phyloP scores from a whole-genome alignment of 2,113 vertebrate genomes.

The Neodon shergylaensis region DNA sequence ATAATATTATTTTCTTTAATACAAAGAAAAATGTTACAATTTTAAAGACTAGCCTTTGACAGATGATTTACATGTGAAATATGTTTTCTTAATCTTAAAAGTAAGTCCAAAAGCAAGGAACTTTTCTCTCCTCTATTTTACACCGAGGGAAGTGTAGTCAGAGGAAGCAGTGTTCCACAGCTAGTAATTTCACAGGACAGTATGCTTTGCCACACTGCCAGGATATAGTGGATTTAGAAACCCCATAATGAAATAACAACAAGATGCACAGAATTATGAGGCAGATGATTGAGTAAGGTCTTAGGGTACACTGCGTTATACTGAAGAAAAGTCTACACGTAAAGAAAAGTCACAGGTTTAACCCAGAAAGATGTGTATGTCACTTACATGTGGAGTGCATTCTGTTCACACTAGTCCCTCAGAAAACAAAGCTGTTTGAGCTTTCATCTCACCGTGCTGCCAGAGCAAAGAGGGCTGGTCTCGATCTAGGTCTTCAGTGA shows the following conservation, averaged over 20 bases:
- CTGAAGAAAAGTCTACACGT: not conserved
- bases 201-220: not conserved
- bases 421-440: not conserved
- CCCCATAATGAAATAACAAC: not conserved
- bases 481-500: conserved; percentile 6
- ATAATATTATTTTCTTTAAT: conserved; percentile 34
- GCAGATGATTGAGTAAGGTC: not conserved
- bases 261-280: not conserved
- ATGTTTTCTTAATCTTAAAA: conserved; percentile 36
- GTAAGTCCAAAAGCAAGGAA: not conserved
- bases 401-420: not conserved
- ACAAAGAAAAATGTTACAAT: conserved; percentile 4
- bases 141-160: conserved; percentile 23
- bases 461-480: not conserved
- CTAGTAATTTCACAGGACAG: not conserved
- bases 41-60: conserved; percentile 10
- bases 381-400: not conserved
- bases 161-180: not conserved
- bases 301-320: not conserved
- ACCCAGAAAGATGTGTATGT: not conserved
- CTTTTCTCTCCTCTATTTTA: not conserved
- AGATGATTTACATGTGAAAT: conserved; percentile 49
- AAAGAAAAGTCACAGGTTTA: not conserved
- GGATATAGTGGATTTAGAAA: not conserved
- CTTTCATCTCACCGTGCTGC: not conserved